Percentiles rank a stretch among this genome's conserved stretches.
phyloP scores from a whole-genome alignment of 2,797 vertebrate genomes.

The Chanos chanos region DNA sequence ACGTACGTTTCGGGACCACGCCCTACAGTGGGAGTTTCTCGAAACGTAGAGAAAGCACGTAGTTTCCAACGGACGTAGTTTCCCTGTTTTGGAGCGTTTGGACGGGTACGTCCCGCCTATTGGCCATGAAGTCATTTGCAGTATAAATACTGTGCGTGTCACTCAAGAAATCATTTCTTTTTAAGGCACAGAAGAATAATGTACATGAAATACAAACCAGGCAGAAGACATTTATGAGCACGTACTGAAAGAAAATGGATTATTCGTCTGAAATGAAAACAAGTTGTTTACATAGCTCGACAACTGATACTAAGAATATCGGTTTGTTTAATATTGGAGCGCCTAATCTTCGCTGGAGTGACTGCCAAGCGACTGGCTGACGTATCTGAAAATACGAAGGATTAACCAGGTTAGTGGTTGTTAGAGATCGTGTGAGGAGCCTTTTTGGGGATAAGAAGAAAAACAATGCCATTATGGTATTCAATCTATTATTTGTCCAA shows the following conservation, averaged over 20 bases:
- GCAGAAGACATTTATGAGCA: slow-evolving; percentile 8
- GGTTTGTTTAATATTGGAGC: neutral
- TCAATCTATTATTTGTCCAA: neutral
- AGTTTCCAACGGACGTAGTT: slow-evolving; percentile 1
- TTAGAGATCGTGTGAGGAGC: too few species aligned
- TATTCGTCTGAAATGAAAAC: neutral
- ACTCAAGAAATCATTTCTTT: neutral
- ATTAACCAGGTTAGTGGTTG: neutral
- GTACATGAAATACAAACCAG: neutral
- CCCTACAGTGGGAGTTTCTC: slow-evolving; percentile 6
- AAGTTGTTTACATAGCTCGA: neutral
- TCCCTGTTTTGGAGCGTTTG: neutral
- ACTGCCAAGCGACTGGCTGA: slow-evolving; percentile 43
- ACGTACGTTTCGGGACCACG: neutral
- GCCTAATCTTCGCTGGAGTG: slow-evolving; percentile 35
- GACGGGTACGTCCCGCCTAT: slow-evolving; percentile 2
- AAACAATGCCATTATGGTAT: too few species aligned
- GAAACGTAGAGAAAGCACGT: slow-evolving; percentile 6
- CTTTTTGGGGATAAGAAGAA: too few species aligned
- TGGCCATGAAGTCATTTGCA: neutral
- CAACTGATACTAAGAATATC: neutral
- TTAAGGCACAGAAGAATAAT: neutral
- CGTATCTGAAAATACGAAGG: slow-evolving; percentile 8
- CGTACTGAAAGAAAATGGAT: neutral
- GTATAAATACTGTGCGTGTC: neutral